These are phyloP conservation scores for Chironomus striatipennis DNA, from an alignment of 1,140 invertebrate genomes.

Conservation along the genomic window DNA sequence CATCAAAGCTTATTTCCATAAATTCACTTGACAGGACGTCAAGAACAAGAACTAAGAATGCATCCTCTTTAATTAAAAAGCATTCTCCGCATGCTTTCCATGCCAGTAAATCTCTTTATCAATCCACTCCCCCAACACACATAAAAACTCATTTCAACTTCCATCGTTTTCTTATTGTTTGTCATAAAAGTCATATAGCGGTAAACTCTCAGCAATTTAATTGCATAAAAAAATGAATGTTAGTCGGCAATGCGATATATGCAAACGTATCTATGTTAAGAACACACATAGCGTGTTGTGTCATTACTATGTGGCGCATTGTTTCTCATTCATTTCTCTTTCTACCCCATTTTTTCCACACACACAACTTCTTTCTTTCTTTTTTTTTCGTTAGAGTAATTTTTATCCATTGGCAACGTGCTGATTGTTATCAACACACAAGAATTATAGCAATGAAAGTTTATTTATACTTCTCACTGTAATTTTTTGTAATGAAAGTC, in stretches of 20 bases:
- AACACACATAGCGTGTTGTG: neutral
- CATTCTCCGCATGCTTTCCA: no score
- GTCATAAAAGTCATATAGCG: neutral
- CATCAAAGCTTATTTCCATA: no score
- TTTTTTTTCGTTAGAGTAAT: neutral
- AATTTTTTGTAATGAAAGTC: neutral
- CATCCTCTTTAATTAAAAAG: no score
- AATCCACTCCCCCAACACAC: no score
- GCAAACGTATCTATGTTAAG: neutral
- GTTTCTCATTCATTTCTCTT: neutral
- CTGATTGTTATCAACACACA: neutral
- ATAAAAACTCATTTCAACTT: no score
- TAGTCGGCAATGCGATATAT: neutral
- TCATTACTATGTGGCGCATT: neutral
- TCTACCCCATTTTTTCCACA: neutral
- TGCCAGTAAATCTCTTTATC: no score
- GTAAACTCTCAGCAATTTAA: neutral
- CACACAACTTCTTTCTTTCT: neutral
- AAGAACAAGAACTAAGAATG: no score
- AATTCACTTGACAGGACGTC: no score
- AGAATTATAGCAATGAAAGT: neutral
- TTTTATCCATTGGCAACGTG: neutral
- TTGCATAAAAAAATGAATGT: no score
- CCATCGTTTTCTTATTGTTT: no score
- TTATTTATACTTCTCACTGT: neutral